Base-by-base conservation (phyloP, 1,140 invertebrate species). In the Heliconius hermathena region DNA sequence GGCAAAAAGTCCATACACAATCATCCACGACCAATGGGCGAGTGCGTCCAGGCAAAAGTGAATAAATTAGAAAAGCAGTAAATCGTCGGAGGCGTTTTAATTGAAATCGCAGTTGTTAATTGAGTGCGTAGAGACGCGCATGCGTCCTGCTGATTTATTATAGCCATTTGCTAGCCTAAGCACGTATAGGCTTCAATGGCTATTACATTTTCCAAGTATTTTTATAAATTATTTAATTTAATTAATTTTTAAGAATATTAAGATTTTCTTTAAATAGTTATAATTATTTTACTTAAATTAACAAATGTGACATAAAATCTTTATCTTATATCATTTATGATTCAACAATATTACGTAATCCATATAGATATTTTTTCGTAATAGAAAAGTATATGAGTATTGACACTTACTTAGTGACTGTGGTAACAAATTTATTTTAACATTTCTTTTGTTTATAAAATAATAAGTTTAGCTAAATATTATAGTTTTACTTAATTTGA, bases 71-170 rank as follows among this genome's bases (percentile, higher is more conserved):
- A 91, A 89, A 87, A 85, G 81, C 81, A 81, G 88, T 93, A 93
- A 92, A 93, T 91, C 81, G 82, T 83, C 71, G 77, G 83, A 88
- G 88, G 89, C 87, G 91, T 91, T 92, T 92, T 92, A 93, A 93
- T 93, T 93, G 92, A 93, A 92, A 92, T 92, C 85, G 86, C 86
- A 83, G 81, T 86, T 85, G 86, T 91, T 92, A 92, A 91, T 92
- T 89, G 88, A 90, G 87, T 91, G 87, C 84, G 85, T 84, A 87
- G 83, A 83, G 83, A 79, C 74, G 89, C 91, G 90, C 91, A 88
- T 89, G 91, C 90, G 90, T 83, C 66, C 54, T 36, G 20, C 75
- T 89, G 88, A 91, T 90, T 91, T 91, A 92, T 86, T 80, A 73
- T 83, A 89, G 80, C 73, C 77, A 83, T 90, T 90, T 88, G 88